Evolutionary conservation across 2,113 vertebrate species (phyloP), one percentile per base, ranked within the genome.

Genomic region (Halcyon senegalensis): DNA sequence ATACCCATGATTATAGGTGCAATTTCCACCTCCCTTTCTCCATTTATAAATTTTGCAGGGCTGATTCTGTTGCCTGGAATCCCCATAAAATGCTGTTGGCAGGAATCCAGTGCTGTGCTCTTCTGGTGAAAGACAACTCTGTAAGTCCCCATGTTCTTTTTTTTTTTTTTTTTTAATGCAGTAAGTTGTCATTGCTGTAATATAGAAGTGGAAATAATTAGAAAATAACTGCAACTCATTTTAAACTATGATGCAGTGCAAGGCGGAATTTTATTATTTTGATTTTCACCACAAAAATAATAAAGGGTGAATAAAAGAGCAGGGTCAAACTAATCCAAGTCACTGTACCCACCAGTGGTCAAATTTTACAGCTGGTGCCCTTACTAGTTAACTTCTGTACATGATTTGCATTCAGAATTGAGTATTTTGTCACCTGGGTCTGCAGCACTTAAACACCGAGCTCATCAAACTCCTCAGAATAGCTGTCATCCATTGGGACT

Each of bases 51-150:
- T 66, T 59, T 74, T 6, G 20, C 55, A 99, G 98, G 94, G 98
- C 98, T 44, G 96, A 98, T 94, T 99, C 98, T 27, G 98, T 99
- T 9, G 98, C 98, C 56, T 99, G 98, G 98, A 99, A 99, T 97
- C 98, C 98, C n/a, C 98, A 98, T 94, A 99, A 99, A 96, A 99
- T 99, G 99, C 94, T 99, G 74, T 98, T 99, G 98, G 98, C 98
- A 14, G 98, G 98, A 67, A 97, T 99, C 89, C 99, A 99, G 96
- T 99, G 99, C 95, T 99, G 98, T 73, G 98, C 98, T 80, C 98
- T 99, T 60, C 96, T 99, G 30, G 98, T 99, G 85, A 98, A 98
- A 96, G 98, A 99, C 96, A 98, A 95, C 93, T 98, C 97, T 60
- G 98, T 99, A 96, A 98, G 98, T 98, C 41, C 37, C 68, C 28